Evolutionary conservation across 2,113 vertebrate species (phyloP), one percentile per base, ranked within the genome.

Genomic region (Melanotaenia duboulayi): DNA sequence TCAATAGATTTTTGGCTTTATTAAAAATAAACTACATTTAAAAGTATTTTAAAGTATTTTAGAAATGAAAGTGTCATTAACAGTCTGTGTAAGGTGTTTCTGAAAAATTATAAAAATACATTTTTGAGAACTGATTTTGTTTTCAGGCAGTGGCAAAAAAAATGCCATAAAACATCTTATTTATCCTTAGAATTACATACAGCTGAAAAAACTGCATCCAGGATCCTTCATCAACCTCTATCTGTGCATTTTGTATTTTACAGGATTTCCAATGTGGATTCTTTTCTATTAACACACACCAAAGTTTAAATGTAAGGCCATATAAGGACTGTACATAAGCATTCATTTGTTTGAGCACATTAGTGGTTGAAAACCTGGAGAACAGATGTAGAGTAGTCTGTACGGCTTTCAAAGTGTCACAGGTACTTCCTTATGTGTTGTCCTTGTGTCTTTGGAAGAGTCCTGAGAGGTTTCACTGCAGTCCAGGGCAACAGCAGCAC

Each of bases 391-490:
- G 63, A 71, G 56, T 46, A 68, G 67, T 60, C 56, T 39, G 50
- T 0, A 0, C 19, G 13, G 32, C 17, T 64, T 25, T 71, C 48
- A 60, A 60, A 59, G 56, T 9, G 73, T 73, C 65, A 62, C 68
- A 7, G 76, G 66, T 66, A 63, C 75, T 48, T 84, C 75, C 32
- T 59, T 10, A 8, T 66, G 54, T 64, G 78, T 44, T 7, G 72
- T 44, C 35, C 44, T 23, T 19, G n/a, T 9, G 51, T 81, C 71
- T 68, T 11, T 46, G 9, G 66, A 42, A 7, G 82, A 62, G 11
- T 83, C 82, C 65, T 64, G 63, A 57, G 55, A 63, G 66, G 58
- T 46, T 57, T 71, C 49, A 0, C 40, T 12, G 59, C 73, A 69
- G 57, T 71, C 85, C 3, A 62, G 67, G 56, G 52, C 66, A 65